Evolutionary conservation across 2,888 invertebrate species (phyloP).

Genomic region (Calliscelio sp.): DNA sequence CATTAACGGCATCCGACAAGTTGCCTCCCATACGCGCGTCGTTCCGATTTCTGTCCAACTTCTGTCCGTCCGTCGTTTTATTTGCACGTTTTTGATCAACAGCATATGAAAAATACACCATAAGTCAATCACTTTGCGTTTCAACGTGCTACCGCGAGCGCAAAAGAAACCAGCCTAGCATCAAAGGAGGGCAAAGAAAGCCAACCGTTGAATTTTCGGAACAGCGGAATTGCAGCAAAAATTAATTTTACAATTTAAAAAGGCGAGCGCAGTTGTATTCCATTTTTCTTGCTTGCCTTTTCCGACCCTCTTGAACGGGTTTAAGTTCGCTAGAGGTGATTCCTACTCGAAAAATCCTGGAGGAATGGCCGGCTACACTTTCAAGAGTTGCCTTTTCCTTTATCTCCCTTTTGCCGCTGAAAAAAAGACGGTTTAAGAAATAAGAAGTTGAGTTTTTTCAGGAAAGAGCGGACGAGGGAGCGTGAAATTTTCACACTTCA

Average conservation of each 20-base stretch:
- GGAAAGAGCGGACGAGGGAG: slow-evolving; percentile 36
- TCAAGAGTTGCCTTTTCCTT: slow-evolving; percentile 62
- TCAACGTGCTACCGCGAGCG: not conserved
- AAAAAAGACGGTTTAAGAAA: slow-evolving; percentile 51
- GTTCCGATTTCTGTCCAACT: slow-evolving; percentile 37
- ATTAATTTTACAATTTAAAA: slow-evolving; percentile 31
- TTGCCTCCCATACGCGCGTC: not conserved
- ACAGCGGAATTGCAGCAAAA: not conserved
- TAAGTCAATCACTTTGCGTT: not conserved
- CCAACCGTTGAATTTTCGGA: too few relatives aligned
- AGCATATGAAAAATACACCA: not conserved
- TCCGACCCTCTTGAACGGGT: slow-evolving; percentile 23
- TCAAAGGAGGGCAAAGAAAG: too few relatives aligned
- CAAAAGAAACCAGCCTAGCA: too few relatives aligned
- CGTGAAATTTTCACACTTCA: slow-evolving; percentile 66
- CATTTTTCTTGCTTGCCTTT: not conserved
- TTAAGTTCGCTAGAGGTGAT: slow-evolving; percentile 60
- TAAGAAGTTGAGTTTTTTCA: slow-evolving; percentile 56
- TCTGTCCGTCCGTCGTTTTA: not conserved
- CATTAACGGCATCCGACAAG: slow-evolving; percentile 52
- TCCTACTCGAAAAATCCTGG: slow-evolving; percentile 54
- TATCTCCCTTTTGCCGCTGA: slow-evolving; percentile 42
- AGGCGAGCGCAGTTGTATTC: slow-evolving; percentile 13
- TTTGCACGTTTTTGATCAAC: slow-evolving; percentile 18
- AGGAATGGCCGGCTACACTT: slow-evolving; percentile 49